Percentiles rank a stretch among this genome's conserved stretches.
Conservation (phyloP, 2,888 invertebrate genomes). For the Tortrix viridana region DNA sequence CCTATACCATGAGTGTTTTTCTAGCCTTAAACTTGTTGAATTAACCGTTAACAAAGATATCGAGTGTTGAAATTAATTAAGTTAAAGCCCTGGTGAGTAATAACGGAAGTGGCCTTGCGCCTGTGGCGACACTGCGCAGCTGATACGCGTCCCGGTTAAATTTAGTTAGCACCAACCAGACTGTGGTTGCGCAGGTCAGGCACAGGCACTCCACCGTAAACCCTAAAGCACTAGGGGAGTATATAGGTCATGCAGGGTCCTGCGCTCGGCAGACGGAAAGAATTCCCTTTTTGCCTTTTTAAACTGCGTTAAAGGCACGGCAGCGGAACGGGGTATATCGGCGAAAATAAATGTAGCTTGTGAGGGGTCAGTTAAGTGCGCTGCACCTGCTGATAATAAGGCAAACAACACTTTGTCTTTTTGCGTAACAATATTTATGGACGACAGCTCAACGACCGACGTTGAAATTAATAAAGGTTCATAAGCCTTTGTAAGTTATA, state of each 20-base stretch:
- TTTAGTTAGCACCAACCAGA: conserved; percentile 67
- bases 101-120: conserved; percentile 61
- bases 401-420: conserved; percentile 20
- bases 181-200: conserved; percentile 74
- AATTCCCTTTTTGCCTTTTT: conserved; percentile 50
- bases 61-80: conserved; percentile 24
- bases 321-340: conserved; percentile 58
- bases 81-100: conserved; percentile 43
- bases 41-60: conserved; percentile 12
- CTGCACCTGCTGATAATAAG: conserved; percentile 56
- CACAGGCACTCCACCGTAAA: conserved; percentile 72
- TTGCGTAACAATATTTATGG: conserved; percentile 20
- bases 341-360: conserved; percentile 61
- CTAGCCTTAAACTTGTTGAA: conserved; percentile 7
- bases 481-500: conserved; percentile 15
- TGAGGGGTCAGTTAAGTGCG: conserved; percentile 74
- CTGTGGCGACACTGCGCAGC: conserved; percentile 50
- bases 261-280: conserved; percentile 58
- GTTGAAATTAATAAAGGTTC: conserved; percentile 19
- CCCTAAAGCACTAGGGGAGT: conserved; percentile 77
- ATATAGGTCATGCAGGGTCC: conserved; percentile 77
- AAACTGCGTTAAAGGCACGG: conserved; percentile 49
- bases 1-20: conserved; percentile 6
- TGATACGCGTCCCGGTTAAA: conserved; percentile 66
- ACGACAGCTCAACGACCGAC: conserved; percentile 4